Evolutionary conservation across 1,140 invertebrate genomes (phyloP).

Genomic region (Lepidurus apus): DNA sequence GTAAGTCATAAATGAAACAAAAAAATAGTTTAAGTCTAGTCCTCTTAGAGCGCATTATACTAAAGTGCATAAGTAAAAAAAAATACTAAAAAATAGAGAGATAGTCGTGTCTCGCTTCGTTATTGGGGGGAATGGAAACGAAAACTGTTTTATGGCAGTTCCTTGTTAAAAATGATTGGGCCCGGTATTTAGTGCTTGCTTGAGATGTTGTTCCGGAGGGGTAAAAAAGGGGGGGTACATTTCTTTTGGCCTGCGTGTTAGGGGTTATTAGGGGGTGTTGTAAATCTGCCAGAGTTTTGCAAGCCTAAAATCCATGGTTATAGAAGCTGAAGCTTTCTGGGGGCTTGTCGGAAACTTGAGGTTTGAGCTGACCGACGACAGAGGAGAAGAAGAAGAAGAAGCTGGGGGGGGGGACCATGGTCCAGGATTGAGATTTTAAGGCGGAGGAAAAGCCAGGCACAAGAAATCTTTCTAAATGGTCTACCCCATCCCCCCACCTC

Average conservation of each 20-base stretch:
- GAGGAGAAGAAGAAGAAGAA: background rate
- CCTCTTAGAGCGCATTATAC: background rate
- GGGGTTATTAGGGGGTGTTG: constrained; percentile 13
- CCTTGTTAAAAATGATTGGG: background rate
- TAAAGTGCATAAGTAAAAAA: background rate
- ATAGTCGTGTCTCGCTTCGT: constrained; percentile 15
- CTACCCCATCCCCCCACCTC: background rate
- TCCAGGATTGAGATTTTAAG: background rate
- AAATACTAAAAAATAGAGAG: background rate
- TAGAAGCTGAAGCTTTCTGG: background rate
- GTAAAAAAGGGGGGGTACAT: background rate
- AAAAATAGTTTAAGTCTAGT: background rate
- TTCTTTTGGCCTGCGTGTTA: background rate
- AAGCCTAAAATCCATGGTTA: background rate
- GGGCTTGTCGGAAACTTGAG: background rate
- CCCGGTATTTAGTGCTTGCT: background rate
- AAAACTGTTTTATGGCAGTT: constrained; percentile 14
- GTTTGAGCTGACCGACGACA: background rate
- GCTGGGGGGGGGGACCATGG: background rate
- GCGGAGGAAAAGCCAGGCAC: background rate
- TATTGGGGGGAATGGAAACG: background rate
- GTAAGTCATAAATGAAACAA: background rate
- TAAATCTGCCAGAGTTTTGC: background rate
- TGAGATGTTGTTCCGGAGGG: background rate
- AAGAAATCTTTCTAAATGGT: background rate